Base-by-base conservation (phyloP, 2,888 invertebrate species). In the Sphaerophoria rueppellii region DNA sequence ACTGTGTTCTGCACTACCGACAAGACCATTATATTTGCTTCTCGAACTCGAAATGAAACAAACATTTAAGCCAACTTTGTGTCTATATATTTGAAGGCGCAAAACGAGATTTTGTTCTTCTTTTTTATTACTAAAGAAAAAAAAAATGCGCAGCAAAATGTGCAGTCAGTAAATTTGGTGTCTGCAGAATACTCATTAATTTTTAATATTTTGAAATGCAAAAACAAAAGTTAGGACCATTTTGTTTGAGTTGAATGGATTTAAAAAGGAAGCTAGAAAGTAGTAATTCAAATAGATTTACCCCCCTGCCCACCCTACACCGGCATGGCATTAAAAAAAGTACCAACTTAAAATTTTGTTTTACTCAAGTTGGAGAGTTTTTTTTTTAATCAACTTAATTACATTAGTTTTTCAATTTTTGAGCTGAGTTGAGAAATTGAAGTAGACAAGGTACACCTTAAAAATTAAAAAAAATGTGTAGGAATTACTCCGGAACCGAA, bases 141-240 rank as follows among this genome's bases (percentile, higher is more conserved):
- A 6, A 6, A 52, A 16, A 52, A 6, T 4, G 24, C 7, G 16
- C 9, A 52, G 52, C 9, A 9, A 52, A 9, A 16, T 52, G 24
- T 16, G 52, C 52, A 52, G 16, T 16, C 52, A 52, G 9, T 54
- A 32, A 4, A 6, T 54, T 11, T 2, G 24, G 4, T 12, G 32
- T 32, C 54, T 32, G 54, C 12, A 12, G 54, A 54, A 32, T 54
- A 4, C 54, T 24, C 14, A 57, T 57, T 37, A 57, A 57, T 57
- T 57, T 37, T 57, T 57, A 3, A 35, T 37, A 37, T n/a, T 37
- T 57, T 12, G 9, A 5, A 32, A 54, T 11, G 35, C 11, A n/a
- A 55, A 12, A 55, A 52, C 9, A 35, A 37, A 57, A 57, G 35
- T 57, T 57, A 34, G 14, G 35, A 35, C 14, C 35, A 37, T 57